A percentile compares a stretch with the other conserved stretches of the same genome.
These are phyloP conservation scores for Chelonoidis abingdonii DNA, from an alignment of 2,113 vertebrate species.

Conservation along the genomic window DNA sequence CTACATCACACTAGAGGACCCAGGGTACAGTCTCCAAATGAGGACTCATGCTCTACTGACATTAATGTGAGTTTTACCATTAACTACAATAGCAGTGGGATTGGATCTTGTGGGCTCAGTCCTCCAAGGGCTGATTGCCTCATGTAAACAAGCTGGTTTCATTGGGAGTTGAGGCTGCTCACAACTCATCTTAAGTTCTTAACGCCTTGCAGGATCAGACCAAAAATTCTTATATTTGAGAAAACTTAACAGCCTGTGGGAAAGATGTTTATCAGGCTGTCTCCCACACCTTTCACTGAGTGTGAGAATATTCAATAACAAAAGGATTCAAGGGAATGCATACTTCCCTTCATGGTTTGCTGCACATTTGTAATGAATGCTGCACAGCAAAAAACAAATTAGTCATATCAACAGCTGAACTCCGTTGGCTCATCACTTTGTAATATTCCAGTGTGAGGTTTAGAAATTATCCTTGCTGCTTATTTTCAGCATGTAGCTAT, in stretches of 20 bases:
- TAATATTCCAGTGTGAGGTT: background rate
- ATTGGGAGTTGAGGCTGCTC: background rate
- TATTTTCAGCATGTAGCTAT: background rate
- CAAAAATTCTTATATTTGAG: background rate
- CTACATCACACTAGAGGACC: background rate
- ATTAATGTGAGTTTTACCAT: background rate
- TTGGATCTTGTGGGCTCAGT: background rate
- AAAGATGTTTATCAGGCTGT: accelerated
- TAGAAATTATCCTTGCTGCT: background rate
- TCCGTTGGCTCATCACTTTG: background rate
- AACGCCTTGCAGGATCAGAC: background rate
- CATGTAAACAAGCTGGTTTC: background rate
- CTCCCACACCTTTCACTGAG: background rate
- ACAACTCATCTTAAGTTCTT: background rate
- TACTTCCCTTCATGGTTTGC: background rate
- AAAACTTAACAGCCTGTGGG: background rate
- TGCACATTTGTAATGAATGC: background rate
- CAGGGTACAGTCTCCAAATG: background rate
- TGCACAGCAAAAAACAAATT: background rate
- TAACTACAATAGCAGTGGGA: background rate
- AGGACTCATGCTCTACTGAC: background rate
- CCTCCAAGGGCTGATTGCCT: background rate
- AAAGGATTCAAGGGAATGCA: background rate
- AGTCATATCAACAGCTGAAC: background rate
- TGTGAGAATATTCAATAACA: background rate